phyloP scores from a whole-genome alignment of 2,113 vertebrate genomes.

The Aphyosemion australe region DNA sequence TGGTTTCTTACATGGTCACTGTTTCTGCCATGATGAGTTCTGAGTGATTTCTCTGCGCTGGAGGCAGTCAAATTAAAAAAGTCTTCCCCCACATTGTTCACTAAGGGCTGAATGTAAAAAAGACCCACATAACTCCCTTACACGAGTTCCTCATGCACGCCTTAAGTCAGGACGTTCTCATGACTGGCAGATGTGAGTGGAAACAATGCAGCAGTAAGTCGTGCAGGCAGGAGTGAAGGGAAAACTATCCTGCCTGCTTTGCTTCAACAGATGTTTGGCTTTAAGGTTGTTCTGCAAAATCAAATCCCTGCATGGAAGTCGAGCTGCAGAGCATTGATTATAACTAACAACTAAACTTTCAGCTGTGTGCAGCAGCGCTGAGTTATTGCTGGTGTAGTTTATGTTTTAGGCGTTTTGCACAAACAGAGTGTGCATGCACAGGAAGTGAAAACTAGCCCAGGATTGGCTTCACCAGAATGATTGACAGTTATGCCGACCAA shows the following conservation, averaged over 20 bases:
- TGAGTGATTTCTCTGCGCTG: constrained; percentile 21
- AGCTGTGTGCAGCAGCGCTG: no score
- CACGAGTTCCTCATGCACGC: not conserved
- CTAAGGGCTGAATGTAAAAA: constrained; percentile 11
- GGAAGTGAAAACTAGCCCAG: no score
- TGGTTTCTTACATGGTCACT: constrained; percentile 18
- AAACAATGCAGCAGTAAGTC: constrained; percentile 15
- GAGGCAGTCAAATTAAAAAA: not conserved
- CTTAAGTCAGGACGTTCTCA: not conserved
- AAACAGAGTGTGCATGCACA: no score
- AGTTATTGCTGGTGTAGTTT: no score
- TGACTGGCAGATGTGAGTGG: constrained; percentile 6
- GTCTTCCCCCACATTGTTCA: constrained; percentile 13
- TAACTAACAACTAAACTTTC: no score
- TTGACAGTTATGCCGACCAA: no score
- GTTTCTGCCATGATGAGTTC: constrained; percentile 11
- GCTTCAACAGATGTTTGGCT: constrained; percentile 20
- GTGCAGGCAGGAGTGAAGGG: constrained; percentile 9
- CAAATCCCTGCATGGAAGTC: not conserved
- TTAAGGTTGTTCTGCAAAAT: constrained; percentile 3
- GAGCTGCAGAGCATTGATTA: no score
- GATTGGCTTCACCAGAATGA: no score
- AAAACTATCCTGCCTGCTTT: not conserved
- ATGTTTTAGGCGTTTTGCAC: no score
- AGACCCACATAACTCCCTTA: constrained; percentile 8